These are phyloP conservation scores for Malurus cyaneus DNA, from an alignment of 2,113 vertebrate species.

Conservation along the genomic window DNA sequence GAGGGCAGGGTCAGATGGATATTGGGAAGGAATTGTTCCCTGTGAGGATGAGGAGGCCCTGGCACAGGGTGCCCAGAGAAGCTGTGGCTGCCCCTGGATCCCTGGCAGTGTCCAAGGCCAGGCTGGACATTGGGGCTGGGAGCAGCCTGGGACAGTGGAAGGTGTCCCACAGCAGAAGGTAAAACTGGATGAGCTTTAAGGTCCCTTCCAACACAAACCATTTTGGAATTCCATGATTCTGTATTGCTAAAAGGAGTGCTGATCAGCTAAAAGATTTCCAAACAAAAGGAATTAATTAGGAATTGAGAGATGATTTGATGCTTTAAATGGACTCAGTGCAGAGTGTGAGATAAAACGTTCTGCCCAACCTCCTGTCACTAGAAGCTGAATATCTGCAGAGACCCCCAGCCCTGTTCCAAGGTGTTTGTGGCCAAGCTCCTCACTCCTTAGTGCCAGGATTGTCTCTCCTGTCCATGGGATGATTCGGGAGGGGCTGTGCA, in stretches of 20 bases:
- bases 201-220: not conserved
- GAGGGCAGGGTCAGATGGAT: rapidly evolving
- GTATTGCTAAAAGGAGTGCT: not conserved
- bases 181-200: rapidly evolving
- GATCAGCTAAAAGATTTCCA: not conserved
- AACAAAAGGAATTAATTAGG: not conserved
- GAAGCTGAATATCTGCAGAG: not conserved
- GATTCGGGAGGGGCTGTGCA: not conserved
- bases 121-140: rapidly evolving
- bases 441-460: not conserved
- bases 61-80: not conserved
- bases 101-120: not conserved
- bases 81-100: not conserved
- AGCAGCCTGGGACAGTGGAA: rapidly evolving
- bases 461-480: not conserved
- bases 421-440: not conserved
- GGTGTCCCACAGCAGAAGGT: not conserved
- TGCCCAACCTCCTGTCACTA: not conserved
- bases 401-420: not conserved
- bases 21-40: rapidly evolving
- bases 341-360: not conserved
- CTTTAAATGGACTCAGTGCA: not conserved
- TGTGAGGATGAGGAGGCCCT: rapidly evolving
- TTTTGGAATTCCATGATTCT: not conserved
- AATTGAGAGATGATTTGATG: not conserved